Evolutionary conservation across 2,113 vertebrate species (phyloP).

Genomic region (rabbit (Oryctolagus cuniculus)): mOryCun1.1 NC_091432.1:204247501-204248000

Average conservation of each 20-base stretch:
- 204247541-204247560: not conserved
- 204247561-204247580: conserved; percentile 12
- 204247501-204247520: conserved; percentile 27
- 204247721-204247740: not conserved
- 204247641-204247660: conserved; percentile 6
- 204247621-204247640: not conserved
- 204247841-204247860: not conserved
- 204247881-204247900: too few species aligned
- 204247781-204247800: not conserved
- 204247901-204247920: too few species aligned
- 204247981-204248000: too few species aligned
- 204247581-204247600: conserved; percentile 39
- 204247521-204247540: conserved; percentile 19
- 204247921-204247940: too few species aligned
- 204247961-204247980: too few species aligned
- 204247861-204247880: not conserved
- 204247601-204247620: not conserved
- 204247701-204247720: not conserved
- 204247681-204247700: conserved; percentile 32
- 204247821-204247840: not conserved
- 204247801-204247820: conserved; percentile 18
- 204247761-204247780: conserved; percentile 35
- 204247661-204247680: conserved; percentile 14
- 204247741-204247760: not conserved
- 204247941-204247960: too few species aligned